Evolutionary conservation across 2,113 vertebrate genomes (phyloP).

Genomic region (Entosphenus tridentatus): DNA sequence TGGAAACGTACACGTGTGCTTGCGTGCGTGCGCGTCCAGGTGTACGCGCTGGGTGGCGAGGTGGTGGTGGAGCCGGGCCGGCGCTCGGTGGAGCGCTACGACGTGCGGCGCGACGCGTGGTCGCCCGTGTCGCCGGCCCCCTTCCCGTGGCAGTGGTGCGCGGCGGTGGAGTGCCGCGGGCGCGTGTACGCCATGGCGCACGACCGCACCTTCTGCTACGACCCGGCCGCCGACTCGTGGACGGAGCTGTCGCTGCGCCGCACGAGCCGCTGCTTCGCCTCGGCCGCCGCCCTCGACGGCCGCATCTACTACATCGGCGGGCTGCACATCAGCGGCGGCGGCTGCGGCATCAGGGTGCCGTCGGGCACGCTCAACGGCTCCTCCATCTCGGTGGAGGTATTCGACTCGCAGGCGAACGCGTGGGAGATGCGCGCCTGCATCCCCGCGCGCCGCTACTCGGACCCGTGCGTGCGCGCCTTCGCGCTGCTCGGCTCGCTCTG

Average conservation of each 20-base stretch:
- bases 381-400: conserved; percentile 72
- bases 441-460: conserved; percentile 71
- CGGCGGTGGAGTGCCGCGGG: conserved; percentile 51
- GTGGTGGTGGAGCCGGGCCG: conserved; percentile 65
- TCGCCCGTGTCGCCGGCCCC: conserved; percentile 68
- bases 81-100: conserved; percentile 75
- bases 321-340: conserved; percentile 63
- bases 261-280: conserved; percentile 73
- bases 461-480: conserved; percentile 63
- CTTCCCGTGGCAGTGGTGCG: conserved; percentile 78
- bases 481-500: conserved; percentile 66
- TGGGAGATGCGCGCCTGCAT: conserved; percentile 75
- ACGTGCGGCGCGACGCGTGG: conserved; percentile 83
- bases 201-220: conserved; percentile 84
- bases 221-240: conserved; percentile 71
- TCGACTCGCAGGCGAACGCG: conserved; percentile 71
- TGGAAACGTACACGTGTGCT: no score
- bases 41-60: conserved; percentile 84
- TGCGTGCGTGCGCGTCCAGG: conserved; percentile 21
- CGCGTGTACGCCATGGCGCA: conserved; percentile 83
- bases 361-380: conserved; percentile 63
- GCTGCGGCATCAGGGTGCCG: conserved; percentile 51
- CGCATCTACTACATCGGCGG: conserved; percentile 90
- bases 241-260: conserved; percentile 80
- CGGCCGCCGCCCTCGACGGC: conserved; percentile 63